These are phyloP conservation scores for Squalus acanthias DNA, from an alignment of 2,797 vertebrate genomes.

Conservation along the genomic window DNA sequence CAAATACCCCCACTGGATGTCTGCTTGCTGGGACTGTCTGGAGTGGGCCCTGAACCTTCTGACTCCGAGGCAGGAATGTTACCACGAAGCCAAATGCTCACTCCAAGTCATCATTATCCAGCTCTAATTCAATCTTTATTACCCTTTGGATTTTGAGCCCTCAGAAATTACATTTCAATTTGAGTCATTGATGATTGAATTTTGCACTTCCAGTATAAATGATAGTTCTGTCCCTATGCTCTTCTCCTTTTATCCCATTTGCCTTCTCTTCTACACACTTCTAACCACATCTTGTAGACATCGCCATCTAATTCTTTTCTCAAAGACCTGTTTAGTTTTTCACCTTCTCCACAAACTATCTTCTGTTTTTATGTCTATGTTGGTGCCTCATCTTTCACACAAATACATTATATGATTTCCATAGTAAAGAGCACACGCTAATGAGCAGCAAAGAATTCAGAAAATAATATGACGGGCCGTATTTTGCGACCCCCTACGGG, in stretches of 20 bases:
- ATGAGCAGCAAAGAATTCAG: background rate
- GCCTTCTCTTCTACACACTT: background rate
- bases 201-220: background rate
- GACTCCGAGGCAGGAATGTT: too few relatives aligned
- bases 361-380: background rate
- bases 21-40: too few relatives aligned
- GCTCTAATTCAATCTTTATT: too few relatives aligned
- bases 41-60: too few relatives aligned
- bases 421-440: background rate
- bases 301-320: background rate
- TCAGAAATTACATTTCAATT: background rate
- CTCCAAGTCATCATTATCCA: too few relatives aligned
- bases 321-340: background rate
- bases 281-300: background rate
- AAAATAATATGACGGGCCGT: background rate
- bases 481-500: too few relatives aligned
- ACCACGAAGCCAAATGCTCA: too few relatives aligned
- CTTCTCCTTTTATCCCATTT: background rate
- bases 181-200: background rate
- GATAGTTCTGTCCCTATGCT: background rate
- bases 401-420: background rate
- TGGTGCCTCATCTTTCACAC: background rate
- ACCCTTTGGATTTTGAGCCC: too few relatives aligned
- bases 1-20: too few relatives aligned
- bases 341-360: too few relatives aligned